Evolutionary conservation across 2,113 vertebrate genomes (phyloP).

Genomic region (Lamprotornis superbus): DNA sequence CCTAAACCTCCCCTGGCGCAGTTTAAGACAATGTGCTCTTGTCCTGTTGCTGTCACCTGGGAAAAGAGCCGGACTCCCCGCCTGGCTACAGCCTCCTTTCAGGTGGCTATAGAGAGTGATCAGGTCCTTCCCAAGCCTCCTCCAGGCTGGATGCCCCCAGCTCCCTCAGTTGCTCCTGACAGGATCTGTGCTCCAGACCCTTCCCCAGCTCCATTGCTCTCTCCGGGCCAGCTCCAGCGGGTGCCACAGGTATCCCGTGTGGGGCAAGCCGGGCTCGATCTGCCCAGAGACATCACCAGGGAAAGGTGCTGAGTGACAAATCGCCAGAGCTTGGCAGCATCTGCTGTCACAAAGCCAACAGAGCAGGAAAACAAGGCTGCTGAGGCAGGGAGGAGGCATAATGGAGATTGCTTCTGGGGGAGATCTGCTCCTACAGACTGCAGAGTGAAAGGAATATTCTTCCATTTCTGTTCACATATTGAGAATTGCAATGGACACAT

Average conservation of each 20-base stretch:
- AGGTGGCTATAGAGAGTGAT: too few species aligned
- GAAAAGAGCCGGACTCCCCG: background rate
- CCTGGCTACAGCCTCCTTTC: background rate
- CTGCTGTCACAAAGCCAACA: background rate
- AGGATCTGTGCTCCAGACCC: background rate
- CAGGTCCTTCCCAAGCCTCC: too few species aligned
- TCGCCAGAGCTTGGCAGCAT: background rate
- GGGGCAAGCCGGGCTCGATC: fast-evolving
- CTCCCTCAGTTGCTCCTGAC: background rate
- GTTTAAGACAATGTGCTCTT: background rate
- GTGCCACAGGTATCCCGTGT: fast-evolving
- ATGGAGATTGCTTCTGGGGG: fast-evolving
- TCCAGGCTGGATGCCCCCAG: background rate
- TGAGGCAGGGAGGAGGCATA: too few species aligned
- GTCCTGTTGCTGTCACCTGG: fast-evolving
- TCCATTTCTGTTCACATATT: fast-evolving
- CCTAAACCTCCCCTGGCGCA: fast-evolving
- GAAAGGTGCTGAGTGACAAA: background rate
- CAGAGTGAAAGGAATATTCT: background rate
- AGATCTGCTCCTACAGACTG: background rate
- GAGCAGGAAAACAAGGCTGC: background rate
- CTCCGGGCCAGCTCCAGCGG: fast-evolving
- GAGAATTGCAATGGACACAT: background rate
- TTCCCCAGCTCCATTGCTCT: too few species aligned
- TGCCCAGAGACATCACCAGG: fast-evolving